Conservation (phyloP, 2,113 vertebrate genomes). For the Lontra canadensis region DNA sequence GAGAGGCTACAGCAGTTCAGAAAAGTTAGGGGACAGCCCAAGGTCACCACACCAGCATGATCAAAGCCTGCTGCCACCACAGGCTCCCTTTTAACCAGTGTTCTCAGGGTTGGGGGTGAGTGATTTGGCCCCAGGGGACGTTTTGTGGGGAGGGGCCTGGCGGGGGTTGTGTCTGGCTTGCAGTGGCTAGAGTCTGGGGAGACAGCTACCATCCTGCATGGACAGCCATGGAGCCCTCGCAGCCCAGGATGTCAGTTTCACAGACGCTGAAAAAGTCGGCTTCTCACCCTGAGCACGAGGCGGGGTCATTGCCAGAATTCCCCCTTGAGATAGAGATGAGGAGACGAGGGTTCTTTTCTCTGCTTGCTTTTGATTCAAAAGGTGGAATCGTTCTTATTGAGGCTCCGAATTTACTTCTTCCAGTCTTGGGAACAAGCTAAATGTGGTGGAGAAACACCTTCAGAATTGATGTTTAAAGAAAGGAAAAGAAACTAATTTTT, state of each 20-base stretch:
- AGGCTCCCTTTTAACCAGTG: background rate
- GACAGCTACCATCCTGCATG: accelerated
- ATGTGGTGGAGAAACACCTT: background rate
- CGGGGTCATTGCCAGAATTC: too few species aligned
- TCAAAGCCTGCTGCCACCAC: background rate
- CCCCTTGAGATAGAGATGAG: background rate
- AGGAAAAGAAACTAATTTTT: background rate
- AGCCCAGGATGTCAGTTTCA: background rate
- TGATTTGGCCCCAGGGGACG: background rate
- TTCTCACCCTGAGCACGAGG: background rate
- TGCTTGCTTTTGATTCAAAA: background rate
- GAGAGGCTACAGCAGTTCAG: background rate
- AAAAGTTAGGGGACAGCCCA: background rate
- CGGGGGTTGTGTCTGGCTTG: background rate
- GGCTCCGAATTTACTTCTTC: background rate
- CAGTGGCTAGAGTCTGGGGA: background rate
- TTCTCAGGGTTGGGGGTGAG: background rate
- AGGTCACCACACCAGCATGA: background rate
- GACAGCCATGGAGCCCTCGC: background rate
- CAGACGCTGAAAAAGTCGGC: background rate
- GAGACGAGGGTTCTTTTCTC: accelerated
- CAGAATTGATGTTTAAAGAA: background rate
- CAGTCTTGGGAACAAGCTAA: background rate
- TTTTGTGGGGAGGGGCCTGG: background rate
- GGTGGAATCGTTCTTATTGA: background rate